Conservation (phyloP, 2,113 vertebrate species). For the Ictidomys tridecemlineatus region DNA sequence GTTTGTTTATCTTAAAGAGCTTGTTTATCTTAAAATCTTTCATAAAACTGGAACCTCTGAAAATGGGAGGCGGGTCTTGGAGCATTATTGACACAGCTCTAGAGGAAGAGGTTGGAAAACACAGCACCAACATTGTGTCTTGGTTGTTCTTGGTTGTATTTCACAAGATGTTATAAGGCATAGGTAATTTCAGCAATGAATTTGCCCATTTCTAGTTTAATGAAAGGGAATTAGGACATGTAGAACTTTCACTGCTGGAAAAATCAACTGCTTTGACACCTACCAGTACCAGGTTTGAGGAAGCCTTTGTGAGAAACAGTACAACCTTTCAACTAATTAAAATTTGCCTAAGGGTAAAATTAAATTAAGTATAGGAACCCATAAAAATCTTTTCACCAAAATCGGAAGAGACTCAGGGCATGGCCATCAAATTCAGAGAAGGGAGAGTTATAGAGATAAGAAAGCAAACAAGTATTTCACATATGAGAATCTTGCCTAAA, state of each 20-base stretch:
- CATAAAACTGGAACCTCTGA: neutral
- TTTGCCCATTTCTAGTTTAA: neutral
- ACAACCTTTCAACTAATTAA: slow-evolving; percentile 43
- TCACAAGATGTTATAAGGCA: neutral
- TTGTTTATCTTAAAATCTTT: too few species aligned
- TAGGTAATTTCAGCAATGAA: neutral
- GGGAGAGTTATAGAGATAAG: neutral
- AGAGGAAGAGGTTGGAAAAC: neutral
- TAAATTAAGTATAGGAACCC: neutral
- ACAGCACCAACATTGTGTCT: neutral
- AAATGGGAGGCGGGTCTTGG: neutral
- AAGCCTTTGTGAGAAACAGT: slow-evolving; percentile 23
- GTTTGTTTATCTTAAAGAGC: neutral
- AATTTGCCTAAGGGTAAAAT: slow-evolving; percentile 44
- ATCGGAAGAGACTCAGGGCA: neutral
- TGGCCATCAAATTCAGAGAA: neutral
- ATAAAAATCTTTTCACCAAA: slow-evolving; percentile 6
- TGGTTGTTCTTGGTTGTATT: neutral
- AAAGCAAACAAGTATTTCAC: neutral
- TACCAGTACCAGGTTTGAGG: neutral
- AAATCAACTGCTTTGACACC: neutral
- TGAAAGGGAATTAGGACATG: neutral
- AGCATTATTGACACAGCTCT: neutral
- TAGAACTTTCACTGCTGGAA: neutral
- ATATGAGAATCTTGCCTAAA: neutral